Evolutionary conservation across 2,888 invertebrate genomes (phyloP), one percentile per base, ranked within the genome.

Genomic region (Alcis repandata): DNA sequence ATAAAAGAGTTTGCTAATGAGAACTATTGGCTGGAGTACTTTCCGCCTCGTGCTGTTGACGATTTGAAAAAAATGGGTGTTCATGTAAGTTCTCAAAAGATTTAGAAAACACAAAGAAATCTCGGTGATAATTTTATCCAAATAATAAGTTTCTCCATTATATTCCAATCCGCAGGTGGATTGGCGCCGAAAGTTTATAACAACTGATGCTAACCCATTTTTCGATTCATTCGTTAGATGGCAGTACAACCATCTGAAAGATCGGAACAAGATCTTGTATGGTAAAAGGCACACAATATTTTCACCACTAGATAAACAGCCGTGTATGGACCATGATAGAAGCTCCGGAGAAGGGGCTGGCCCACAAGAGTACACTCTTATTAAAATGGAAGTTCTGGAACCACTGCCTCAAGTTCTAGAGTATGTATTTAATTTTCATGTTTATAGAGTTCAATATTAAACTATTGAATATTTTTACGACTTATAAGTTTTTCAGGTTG

Each of bases 251-350:
- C 96, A 97, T 71, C 92, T 99, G 22, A 98, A 96, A 83, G 96
- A 96, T 67, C 95, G 96, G 51, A 97, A 98, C 69, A 99, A 98
- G 91, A 96, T 99, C 32, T 96, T 98, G 92, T 99, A 98, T 92
- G 99, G 99, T 17, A 99, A 99, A 92, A 95, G 99, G 7, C 97
- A 99, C 83, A 98, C 99, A 0, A 97, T 99, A 72, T 99, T 95
- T 89, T 99, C 99, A 0, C 98, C 99, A 0, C 95, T 97, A 80
- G 99, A 99, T 90, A 97, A 97, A 9, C 99, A 99, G 86, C 99
- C 99, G 0, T 99, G 99, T 85, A 99, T 99, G 99, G 99, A 99
- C 88, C 99, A 99, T 85, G 99, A 99, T 88, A 95, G 99, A 76
- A 96, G 98, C 43, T 94, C 96, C 1, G 99, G 99, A 0, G 99